phyloP scores from a whole-genome alignment of 1,140 invertebrate species.

The Drosophila asahinai region DNA sequence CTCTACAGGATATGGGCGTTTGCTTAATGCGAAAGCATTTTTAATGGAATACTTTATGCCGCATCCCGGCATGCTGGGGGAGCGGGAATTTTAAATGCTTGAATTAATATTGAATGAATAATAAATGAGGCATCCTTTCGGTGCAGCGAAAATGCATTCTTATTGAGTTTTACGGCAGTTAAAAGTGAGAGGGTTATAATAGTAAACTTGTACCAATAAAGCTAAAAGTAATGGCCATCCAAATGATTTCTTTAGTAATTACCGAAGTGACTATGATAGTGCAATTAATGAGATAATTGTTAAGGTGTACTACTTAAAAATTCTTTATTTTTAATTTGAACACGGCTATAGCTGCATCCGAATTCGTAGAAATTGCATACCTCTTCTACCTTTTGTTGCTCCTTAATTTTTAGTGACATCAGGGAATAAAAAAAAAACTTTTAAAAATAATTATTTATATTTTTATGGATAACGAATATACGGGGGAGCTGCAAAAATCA shows the following conservation, averaged over 20 bases:
- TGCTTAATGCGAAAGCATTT: conserved; percentile 41
- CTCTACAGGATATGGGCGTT: conserved; percentile 49
- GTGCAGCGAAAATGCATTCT: conserved; percentile 2
- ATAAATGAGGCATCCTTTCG: conserved; percentile 24
- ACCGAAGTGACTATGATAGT: not conserved
- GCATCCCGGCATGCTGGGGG: not conserved
- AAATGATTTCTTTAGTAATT: not conserved
- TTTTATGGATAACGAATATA: no score
- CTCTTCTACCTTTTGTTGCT: no score
- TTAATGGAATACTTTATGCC: conserved; percentile 42
- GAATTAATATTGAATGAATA: conserved; percentile 47
- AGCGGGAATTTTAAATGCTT: conserved; percentile 26
- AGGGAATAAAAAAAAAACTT: no score
- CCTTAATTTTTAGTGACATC: no score
- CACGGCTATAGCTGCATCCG: no score
- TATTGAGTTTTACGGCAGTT: conserved; percentile 8
- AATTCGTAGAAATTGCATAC: not conserved
- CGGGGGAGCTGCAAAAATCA: no score
- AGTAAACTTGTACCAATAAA: conserved; percentile 5
- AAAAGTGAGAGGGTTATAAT: conserved; percentile 3
- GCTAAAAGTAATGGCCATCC: conserved; percentile 1
- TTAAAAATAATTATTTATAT: no score
- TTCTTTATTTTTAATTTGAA: no score
- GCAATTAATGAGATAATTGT: not conserved
- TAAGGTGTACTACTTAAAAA: not conserved